A percentile compares a stretch with the other conserved stretches of the same genome.
Evolutionary conservation across 2,113 vertebrate genomes (phyloP).

Genomic region (Grantiella picta): DNA sequence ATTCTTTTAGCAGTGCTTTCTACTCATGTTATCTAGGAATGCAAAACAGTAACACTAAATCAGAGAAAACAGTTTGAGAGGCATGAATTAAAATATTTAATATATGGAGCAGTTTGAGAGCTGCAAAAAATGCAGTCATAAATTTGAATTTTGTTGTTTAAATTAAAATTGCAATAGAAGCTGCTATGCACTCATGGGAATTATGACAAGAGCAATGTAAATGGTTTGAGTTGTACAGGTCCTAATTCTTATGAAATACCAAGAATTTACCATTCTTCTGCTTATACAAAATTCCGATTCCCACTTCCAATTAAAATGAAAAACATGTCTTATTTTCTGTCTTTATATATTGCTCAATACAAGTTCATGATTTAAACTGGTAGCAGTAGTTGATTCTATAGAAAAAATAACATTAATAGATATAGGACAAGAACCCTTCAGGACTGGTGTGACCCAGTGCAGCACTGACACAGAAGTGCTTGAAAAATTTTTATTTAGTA

Average conservation of each 20-base stretch:
- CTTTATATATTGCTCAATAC: not conserved
- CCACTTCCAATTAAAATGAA: not conserved
- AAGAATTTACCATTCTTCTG: not conserved
- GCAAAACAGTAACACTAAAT: slow-evolving; percentile 51
- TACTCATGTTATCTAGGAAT: slow-evolving; percentile 51
- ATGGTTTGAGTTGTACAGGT: not conserved
- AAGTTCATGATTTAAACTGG: not conserved
- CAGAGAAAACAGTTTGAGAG: slow-evolving; percentile 56
- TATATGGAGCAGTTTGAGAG: slow-evolving; percentile 8
- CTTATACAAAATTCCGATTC: not conserved
- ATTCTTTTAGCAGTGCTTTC: slow-evolving; percentile 28
- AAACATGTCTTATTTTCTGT: fast-evolving
- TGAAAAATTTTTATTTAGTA: not conserved
- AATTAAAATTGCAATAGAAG: slow-evolving; percentile 22
- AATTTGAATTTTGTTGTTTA: slow-evolving; percentile 50
- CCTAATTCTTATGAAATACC: not conserved
- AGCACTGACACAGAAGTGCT: not conserved
- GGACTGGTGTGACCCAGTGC: not conserved
- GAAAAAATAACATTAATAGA: not conserved
- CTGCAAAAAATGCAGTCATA: slow-evolving; percentile 7
- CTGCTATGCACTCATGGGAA: not conserved
- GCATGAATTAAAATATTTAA: slow-evolving; percentile 55
- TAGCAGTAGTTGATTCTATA: not conserved
- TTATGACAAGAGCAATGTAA: not conserved
- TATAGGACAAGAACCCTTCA: not conserved